Conservation (phyloP, 2,888 invertebrate genomes). For the Blomia tropicalis region DNA sequence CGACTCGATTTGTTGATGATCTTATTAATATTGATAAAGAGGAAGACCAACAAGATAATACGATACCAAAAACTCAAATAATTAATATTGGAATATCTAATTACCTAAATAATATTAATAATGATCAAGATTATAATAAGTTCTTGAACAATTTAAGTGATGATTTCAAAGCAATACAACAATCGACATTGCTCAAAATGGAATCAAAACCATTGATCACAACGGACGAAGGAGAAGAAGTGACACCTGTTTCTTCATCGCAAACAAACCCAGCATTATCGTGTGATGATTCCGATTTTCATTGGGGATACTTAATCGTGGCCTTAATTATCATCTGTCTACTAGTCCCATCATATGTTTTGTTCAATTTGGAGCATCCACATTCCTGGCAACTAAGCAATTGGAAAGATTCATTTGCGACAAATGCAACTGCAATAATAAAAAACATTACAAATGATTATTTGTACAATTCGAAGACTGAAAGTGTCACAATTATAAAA, state of each 20-base stretch:
- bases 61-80: constrained; percentile 7
- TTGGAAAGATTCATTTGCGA: neutral
- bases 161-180: constrained; percentile 22
- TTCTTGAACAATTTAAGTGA: constrained; percentile 20
- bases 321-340: constrained; percentile 18
- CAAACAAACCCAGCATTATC: neutral
- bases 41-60: no score
- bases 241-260: neutral
- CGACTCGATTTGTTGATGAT: constrained; percentile 10
- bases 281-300: constrained; percentile 23
- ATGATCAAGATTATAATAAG: constrained; percentile 12
- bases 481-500: no score
- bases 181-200: constrained; percentile 13
- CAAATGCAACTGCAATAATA: neutral
- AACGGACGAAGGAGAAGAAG: neutral
- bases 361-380: constrained; percentile 6
- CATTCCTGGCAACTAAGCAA: no score
- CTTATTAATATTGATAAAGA: neutral
- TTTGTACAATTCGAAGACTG: no score
- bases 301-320: constrained; percentile 21
- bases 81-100: constrained; percentile 23
- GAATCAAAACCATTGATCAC: neutral
- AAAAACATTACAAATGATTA: neutral
- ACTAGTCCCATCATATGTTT: constrained; percentile 19
- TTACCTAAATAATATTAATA: constrained; percentile 19